Evolutionary conservation across 2,797 vertebrate species (phyloP), one percentile per base, ranked within the genome.

Genomic region (Crossoptilon crossoptilon): DNA sequence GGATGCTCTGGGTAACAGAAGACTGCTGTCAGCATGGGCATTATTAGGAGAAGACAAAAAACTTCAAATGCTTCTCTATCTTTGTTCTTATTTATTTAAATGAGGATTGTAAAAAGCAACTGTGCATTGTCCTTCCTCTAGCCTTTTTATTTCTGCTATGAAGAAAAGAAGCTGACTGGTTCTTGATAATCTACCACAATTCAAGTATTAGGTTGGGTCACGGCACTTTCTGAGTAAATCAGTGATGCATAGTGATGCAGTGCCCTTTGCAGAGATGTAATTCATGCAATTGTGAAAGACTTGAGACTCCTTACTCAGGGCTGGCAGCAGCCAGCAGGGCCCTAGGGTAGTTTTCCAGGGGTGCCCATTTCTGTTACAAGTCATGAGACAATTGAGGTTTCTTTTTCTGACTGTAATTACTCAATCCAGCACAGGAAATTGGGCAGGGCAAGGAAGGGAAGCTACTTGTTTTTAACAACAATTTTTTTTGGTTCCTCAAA

Each of bases 361-460:
- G 13, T 35, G 48, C 31, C 23, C 21, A 76, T 19, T 48, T 85
- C 66, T 37, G 11, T 63, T 84, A 49, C 77, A 17, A 75, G 29
- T 88, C 86, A 95, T 11, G 14, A 92, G 83, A 84, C 69, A 51
- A 59, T 87, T 22, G 17, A 71, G 72, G 88, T 76, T 96, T 90
- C 66, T 91, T 77, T 77, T 90, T 94, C 46, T 87, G 48, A 75
- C 46, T 64, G 41, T 71, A 72, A 71, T 97, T 96, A 69, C 95
- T 93, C 84, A 96, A 96, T 63, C 51, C 14, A 49, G 72, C 78
- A 87, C 58, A 95, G 94, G 95, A 97, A 96, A 87, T 24, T 37
- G 75, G 56, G 84, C 49, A 66, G 66, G 58, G 78, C 41, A 59
- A 59, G 10, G 67, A 39, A 43, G 48, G 91, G 88, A 92, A 94